phyloP scores from a whole-genome alignment of 2,888 invertebrate genomes.

The Embidobia sp. region DNA sequence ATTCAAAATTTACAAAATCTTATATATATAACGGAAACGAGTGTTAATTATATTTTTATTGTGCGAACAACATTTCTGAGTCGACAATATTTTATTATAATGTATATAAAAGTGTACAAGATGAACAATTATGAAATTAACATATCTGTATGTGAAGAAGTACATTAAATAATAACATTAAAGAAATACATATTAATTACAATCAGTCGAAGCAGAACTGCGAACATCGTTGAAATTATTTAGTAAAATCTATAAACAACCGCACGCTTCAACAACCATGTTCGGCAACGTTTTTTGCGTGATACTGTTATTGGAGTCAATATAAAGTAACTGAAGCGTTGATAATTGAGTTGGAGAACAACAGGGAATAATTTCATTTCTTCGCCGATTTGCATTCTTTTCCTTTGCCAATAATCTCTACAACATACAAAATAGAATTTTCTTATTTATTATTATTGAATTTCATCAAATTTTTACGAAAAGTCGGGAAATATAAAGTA shows the following conservation, averaged over 20 bases:
- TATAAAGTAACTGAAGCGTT: constrained; percentile 89
- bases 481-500: no score
- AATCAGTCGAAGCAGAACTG: constrained; percentile 8
- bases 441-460: constrained; percentile 20
- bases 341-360: constrained; percentile 93
- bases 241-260: constrained; percentile 87
- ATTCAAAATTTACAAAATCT: no score
- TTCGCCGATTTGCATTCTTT: constrained; percentile 80
- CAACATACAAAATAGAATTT: constrained; percentile 71
- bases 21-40: no score
- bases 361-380: constrained; percentile 89
- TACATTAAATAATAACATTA: constrained; percentile 40
- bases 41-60: no score
- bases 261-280: constrained; percentile 96
- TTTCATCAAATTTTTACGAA: no score
- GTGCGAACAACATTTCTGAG: no score
- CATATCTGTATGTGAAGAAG: constrained; percentile 1
- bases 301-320: constrained; percentile 90
- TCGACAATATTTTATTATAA: no score
- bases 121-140: no score
- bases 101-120: no score
- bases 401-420: constrained; percentile 87
- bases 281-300: constrained; percentile 91
- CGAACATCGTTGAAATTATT: neutral
- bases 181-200: constrained; percentile 28